Conservation (phyloP, 2,113 vertebrate genomes). For the Nothocercus nigrocapillus region DNA sequence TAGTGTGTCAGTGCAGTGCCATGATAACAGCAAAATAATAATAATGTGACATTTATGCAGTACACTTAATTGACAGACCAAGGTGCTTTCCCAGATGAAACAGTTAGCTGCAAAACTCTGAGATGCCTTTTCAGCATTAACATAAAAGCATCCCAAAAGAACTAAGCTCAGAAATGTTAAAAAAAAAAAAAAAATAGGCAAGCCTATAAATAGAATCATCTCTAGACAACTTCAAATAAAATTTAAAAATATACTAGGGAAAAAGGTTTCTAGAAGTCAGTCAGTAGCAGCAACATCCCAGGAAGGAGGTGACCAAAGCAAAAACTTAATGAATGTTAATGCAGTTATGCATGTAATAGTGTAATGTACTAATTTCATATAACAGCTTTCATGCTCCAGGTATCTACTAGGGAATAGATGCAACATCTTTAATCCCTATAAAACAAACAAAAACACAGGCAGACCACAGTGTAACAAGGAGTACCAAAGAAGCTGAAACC, state of each 20-base stretch:
- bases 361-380: slow-evolving; percentile 29
- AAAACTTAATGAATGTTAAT: slow-evolving; percentile 25
- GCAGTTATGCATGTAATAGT: slow-evolving; percentile 9
- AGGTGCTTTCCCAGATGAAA: slow-evolving; percentile 28
- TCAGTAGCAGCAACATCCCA: not conserved
- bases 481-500: not conserved
- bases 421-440: slow-evolving; percentile 22
- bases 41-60: not conserved
- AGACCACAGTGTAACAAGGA: not conserved
- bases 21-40: slow-evolving; percentile 46
- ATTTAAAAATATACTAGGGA: not conserved
- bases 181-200: not conserved
- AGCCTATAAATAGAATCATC: not conserved
- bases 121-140: not conserved
- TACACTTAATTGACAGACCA: slow-evolving; percentile 25
- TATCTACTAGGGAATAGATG: slow-evolving; percentile 23
- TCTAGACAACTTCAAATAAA: not conserved
- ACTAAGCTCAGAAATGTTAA: not conserved
- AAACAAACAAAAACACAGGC: not conserved
- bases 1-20: not conserved
- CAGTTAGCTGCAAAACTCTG: not conserved
- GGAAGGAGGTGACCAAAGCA: slow-evolving; percentile 39
- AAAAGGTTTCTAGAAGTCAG: not conserved
- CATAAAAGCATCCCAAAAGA: not conserved
- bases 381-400: slow-evolving; percentile 37